Base-by-base conservation (phyloP, 2,113 vertebrate genomes). In the Todiramphus saurophagus region DNA sequence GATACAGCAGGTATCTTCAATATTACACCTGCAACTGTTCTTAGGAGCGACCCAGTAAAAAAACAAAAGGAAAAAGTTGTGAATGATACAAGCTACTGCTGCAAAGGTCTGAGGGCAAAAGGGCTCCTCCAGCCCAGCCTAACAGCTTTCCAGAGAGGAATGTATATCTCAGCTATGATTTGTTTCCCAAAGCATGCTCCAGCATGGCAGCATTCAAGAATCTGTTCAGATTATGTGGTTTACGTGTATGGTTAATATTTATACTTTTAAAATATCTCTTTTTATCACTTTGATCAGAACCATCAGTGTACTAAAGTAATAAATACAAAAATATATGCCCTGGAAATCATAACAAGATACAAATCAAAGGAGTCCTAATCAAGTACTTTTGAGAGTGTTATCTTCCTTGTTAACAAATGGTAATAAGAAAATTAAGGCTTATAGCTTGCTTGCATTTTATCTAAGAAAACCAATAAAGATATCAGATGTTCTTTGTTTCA, bases 341-440 rank as follows among this genome's bases (percentile, higher is more conserved):
- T 88, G 79, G 84, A 91, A 97, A 94, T 95, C 85, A 66, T 75
- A 90, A 87, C 51, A 76, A 96, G 96, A 95, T 97, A 93, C 93
- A 96, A 96, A 97, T 94, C 85, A 96, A 97, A 93, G 94, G 79
- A 90, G n/a, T 18, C 79, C 64, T 96, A 96, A 97, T 97, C 95
- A 81, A 96, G 87, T 43, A 97, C 95, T 97, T 97, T 96, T 90
- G 89, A 94, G 89, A 89, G 93, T 56, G 94, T 97, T 97, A 97
- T 97, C 97, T 97, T 94, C 87, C 87, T 89, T 94, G 96, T 97
- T 97, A 97, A 97, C 94, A 97, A 97, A 97, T 96, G 95, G 94
- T 95, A 96, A 95, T 94, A 96, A 94, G 94, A 97, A 97, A 97
- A 97, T 97, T 97, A 97, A 96, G 94, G 95, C 94, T 97, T 96